Conservation (phyloP, 2,888 invertebrate genomes). For the Drosophila neotestacea region DNA sequence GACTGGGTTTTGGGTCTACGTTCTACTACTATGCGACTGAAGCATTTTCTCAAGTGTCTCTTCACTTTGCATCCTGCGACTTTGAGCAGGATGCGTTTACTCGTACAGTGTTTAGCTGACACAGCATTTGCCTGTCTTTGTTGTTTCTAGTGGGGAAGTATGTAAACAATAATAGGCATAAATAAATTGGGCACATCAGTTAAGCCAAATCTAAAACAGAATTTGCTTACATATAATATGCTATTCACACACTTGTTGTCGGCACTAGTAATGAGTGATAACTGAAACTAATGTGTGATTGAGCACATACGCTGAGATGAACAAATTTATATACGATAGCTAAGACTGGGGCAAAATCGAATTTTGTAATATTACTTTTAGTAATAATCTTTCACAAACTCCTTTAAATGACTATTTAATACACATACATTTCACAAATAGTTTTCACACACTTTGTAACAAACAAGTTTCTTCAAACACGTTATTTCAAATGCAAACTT, state of each 20-base stretch:
- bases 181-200: conserved; percentile 59
- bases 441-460: background rate
- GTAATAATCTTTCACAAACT: no score
- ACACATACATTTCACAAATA: background rate
- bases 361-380: no score
- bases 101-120: conserved; percentile 41
- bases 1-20: conserved; percentile 35
- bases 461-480: background rate
- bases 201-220: conserved; percentile 21
- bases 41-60: conserved; percentile 73
- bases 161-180: conserved; percentile 65
- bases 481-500: background rate
- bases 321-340: no score
- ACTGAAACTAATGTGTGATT: conserved; percentile 12
- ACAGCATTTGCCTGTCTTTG: conserved; percentile 39
- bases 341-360: no score
- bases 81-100: conserved; percentile 74
- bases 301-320: background rate
- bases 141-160: conserved; percentile 18
- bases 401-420: no score
- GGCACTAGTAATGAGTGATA: background rate
- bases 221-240: conserved; percentile 5
- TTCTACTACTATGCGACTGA: conserved; percentile 51
- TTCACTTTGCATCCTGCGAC: conserved; percentile 78
- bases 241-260: background rate